Base-by-base conservation (phyloP, 2,113 vertebrate species). In the Corythornis cristatus region DNA sequence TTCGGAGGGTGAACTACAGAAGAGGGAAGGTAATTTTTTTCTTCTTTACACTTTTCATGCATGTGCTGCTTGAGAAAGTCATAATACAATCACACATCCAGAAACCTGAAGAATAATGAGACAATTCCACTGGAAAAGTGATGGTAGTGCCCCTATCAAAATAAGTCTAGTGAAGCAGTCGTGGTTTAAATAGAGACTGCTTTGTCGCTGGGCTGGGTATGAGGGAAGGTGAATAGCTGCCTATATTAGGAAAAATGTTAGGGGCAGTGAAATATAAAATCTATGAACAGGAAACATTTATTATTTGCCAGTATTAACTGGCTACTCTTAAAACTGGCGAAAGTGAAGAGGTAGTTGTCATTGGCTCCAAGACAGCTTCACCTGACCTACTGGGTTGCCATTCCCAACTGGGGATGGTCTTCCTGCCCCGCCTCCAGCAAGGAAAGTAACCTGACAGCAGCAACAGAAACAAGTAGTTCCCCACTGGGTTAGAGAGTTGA, bases 1-100 rank as follows among this genome's bases (percentile, higher is more conserved):
- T 96, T 51, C 98, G 96, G 33, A 97, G 97, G 60, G 91, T 91
- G 53, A 98, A 96, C 96, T 98, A 97, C 97, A 97, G 98, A 90
- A 98, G 98, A 83, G 98, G 98, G 94, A 98, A 98, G 97, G 98
- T 98, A 95, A 66, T 15, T 74, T 33, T 43, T 31, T 64, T 70
- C 62, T 31, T 23, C 10, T 60, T 86, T 15, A 14, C 0, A 0
- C 28, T 86, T 76, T 53, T 88, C 23, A 19, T 15, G 2, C 15
- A 3, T 1, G 0, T 19, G 23, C 50, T 61, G 20, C 54, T 68
- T 82, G 20, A 51, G 46, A 67, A 60, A 65, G 21, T 46, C 31
- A 3, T 33, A 61, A 58, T 29, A 33, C 65, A 75, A 33, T 14
- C 18, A 15, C 81, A 74, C 53, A 75, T 57, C 68, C 25, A 53